Base-by-base conservation (phyloP, 2,888 invertebrate species). In the Drosophila helvetica region DNA sequence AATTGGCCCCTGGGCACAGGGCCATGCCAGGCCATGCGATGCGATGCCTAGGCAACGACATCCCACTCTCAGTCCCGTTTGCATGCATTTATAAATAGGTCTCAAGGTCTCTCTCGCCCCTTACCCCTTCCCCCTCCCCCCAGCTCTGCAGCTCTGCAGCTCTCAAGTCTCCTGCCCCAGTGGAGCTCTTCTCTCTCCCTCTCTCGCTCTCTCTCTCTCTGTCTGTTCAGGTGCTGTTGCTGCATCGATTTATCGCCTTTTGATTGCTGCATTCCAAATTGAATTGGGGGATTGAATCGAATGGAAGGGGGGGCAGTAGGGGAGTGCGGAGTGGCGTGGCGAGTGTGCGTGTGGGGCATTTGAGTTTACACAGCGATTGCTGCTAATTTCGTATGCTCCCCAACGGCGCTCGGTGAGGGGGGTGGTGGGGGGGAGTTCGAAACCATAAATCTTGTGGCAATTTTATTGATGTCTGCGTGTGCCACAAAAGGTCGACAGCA, bases 171-270 rank as follows among this genome's bases (percentile, higher is more conserved):
- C 27, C 58, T n/a, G 15, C 43, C 45, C 19, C 22, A 52, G 48
- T 43, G 22, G 9, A 38, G 18, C 59, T 19, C 15, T 25, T 25
- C 10, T 19, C 43, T 9, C 50, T 25, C 54, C 38, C 22, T 0
- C 22, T 22, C 22, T 22, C n/a, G n/a, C 10, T 19, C 43, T 9
- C 50, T 25, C 54, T 43, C 22, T 0, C 22, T 22, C 22, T 22
- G 30, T 9, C 50, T 25, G 57, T 43, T 47, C 38, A 59, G 46
- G 27, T 15, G 19, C 45, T 42, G 18, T 30, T 48, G 46, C 51
- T 60, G 51, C 58, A 62, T 82, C 80, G 78, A 88, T 85, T 82
- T 88, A 83, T 77, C 76, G 80, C 69, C 75, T 80, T 79, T 78
- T 69, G 78, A 75, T 86, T 66, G 75, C 75, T 76, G 75, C 67